Conservation (phyloP, 2,113 vertebrate genomes). For the Mirounga angustirostris region DNA sequence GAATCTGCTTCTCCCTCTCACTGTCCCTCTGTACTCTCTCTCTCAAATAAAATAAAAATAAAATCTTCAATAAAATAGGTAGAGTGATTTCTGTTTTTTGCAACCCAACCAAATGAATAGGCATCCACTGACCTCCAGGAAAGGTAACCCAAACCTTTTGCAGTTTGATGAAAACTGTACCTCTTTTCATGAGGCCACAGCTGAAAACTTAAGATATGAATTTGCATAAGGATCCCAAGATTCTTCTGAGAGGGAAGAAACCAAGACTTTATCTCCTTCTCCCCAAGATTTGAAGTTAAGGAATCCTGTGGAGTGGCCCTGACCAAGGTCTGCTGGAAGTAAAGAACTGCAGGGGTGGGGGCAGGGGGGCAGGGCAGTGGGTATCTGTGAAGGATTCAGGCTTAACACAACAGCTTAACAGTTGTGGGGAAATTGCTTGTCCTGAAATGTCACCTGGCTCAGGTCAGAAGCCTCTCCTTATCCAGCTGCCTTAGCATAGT, state of each 20-base stretch:
- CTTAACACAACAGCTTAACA: not conserved
- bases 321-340: not conserved
- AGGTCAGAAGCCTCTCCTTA: not conserved
- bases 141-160: not conserved
- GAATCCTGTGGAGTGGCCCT: not conserved
- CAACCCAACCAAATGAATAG: not conserved
- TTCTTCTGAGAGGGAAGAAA: not conserved
- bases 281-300: not conserved
- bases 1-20: no score
- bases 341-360: not conserved
- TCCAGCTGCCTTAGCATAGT: not conserved
- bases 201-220: not conserved
- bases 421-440: not conserved
- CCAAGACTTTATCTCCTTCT: not conserved
- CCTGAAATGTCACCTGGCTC: not conserved
- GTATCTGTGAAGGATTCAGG: not conserved
- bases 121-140: not conserved
- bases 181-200: not conserved
- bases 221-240: not conserved
- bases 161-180: not conserved
- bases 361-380: rapidly evolving
- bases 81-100: not conserved
- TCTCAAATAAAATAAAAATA: no score
- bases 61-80: not conserved
- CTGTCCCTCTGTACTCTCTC: no score